phyloP scores from a whole-genome alignment of 2,888 invertebrate genomes.

The Shargacucullia verbasci region DNA sequence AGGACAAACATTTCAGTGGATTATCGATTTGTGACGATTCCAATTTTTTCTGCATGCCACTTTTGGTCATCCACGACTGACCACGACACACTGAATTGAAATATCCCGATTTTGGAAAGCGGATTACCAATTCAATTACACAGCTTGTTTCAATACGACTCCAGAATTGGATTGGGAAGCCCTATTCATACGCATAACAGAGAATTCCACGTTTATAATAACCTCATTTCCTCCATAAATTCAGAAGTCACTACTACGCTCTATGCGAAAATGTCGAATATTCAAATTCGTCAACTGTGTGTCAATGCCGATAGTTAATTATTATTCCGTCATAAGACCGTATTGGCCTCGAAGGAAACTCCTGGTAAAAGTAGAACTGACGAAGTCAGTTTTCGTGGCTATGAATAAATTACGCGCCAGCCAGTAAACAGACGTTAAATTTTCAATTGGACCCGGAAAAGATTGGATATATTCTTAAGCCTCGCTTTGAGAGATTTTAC shows the following conservation, averaged over 20 bases:
- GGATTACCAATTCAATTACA: conserved; percentile 31
- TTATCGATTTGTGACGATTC: neutral
- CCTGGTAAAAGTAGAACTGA: conserved; percentile 5
- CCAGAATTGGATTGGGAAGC: conserved; percentile 16
- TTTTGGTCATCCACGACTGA: too few relatives aligned
- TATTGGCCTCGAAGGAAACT: conserved; percentile 5
- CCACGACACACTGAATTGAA: neutral
- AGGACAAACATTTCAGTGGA: neutral
- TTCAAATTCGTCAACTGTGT: conserved; percentile 15
- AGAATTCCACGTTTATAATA: conserved; percentile 12
- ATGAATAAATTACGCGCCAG: conserved; percentile 29
- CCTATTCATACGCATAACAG: conserved; percentile 9
- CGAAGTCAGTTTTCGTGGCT: conserved; percentile 16
- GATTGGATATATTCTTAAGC: conserved; percentile 10
- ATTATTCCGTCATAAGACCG: conserved; percentile 3
- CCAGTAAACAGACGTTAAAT: conserved; percentile 14
- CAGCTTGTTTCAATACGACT: conserved; percentile 2
- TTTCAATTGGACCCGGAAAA: conserved; percentile 31
- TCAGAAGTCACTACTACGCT: conserved; percentile 1
- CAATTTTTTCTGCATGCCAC: too few relatives aligned
- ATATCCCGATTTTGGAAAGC: neutral
- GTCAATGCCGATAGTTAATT: conserved; percentile 10
- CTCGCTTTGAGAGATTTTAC: conserved; percentile 9
- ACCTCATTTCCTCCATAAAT: conserved; percentile 1
- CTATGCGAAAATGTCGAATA: conserved; percentile 3